These are phyloP conservation scores for Brachypodius melanocephalos DNA, from an alignment of 2,113 vertebrate genomes.

Conservation along the genomic window DNA sequence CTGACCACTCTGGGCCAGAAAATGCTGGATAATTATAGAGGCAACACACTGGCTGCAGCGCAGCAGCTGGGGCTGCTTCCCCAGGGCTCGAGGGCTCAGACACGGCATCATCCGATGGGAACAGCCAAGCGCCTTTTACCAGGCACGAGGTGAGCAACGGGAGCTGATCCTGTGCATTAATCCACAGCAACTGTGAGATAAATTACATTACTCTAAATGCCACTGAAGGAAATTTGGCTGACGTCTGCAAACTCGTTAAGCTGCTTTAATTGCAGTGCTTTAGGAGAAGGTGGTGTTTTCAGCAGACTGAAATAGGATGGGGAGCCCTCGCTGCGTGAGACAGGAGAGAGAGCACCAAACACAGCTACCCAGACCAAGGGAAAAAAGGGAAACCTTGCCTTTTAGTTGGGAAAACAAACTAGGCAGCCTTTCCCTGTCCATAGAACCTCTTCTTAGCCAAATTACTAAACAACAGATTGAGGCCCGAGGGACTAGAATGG, in stretches of 20 bases:
- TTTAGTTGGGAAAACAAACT: not conserved
- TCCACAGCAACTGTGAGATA: not conserved
- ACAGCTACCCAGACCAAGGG: not conserved
- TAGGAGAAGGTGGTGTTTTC: not conserved
- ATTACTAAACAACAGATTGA: not conserved
- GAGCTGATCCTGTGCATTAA: not conserved
- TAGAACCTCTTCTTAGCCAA: not conserved
- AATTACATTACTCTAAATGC: not conserved
- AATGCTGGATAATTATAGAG: not conserved
- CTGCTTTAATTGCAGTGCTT: not conserved
- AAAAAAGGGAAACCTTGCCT: not conserved
- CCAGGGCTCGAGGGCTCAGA: not conserved
- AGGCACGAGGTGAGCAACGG: not conserved
- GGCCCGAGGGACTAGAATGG: not conserved
- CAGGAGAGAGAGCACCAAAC: not conserved
- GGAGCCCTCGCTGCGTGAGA: not conserved
- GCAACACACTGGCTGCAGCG: not conserved
- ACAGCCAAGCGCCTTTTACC: not conserved
- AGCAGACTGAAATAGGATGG: not conserved
- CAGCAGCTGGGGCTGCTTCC: not conserved
- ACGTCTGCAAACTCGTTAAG: not conserved
- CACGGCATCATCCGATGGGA: accelerated
- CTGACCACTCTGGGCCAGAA: not conserved
- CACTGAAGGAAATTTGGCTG: conserved; percentile 1
- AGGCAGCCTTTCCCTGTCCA: not conserved